Percentiles rank a stretch among this genome's conserved stretches.
Conservation (phyloP, 2,888 invertebrate species). For the Parasteatoda lunata region DNA sequence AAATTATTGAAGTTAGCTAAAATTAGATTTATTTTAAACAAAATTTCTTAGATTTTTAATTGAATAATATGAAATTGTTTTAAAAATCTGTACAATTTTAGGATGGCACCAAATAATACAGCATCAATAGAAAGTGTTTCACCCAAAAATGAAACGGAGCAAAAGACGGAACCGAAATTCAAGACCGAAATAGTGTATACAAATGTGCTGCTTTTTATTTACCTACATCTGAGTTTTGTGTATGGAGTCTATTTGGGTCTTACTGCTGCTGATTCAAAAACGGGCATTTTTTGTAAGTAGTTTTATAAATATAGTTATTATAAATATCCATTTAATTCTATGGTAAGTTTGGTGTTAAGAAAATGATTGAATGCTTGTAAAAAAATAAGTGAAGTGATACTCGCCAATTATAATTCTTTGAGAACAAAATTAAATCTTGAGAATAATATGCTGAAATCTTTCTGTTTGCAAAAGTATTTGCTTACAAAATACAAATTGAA, state of each 20-base stretch:
- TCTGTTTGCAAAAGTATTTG: too few species aligned
- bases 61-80: too few species aligned
- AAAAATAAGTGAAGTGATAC: too few species aligned
- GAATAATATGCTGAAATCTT: too few species aligned
- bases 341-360: too few species aligned
- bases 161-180: conserved; percentile 11
- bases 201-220: conserved; percentile 69
- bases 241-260: conserved; percentile 69
- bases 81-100: not conserved
- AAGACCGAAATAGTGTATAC: conserved; percentile 69
- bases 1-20: too few species aligned
- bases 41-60: too few species aligned
- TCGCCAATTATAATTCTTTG: too few species aligned
- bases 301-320: not conserved
- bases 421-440: too few species aligned
- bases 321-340: not conserved
- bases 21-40: too few species aligned
- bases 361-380: too few species aligned
- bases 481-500: too few species aligned
- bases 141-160: conserved; percentile 7
- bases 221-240: conserved; percentile 68
- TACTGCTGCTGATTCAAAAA: conserved; percentile 65
- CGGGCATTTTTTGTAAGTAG: conserved; percentile 67
- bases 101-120: conserved; percentile 56
- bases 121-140: conserved; percentile 3